Base-by-base conservation (phyloP, 2,113 vertebrate genomes). In the Ameiurus melas region DNA sequence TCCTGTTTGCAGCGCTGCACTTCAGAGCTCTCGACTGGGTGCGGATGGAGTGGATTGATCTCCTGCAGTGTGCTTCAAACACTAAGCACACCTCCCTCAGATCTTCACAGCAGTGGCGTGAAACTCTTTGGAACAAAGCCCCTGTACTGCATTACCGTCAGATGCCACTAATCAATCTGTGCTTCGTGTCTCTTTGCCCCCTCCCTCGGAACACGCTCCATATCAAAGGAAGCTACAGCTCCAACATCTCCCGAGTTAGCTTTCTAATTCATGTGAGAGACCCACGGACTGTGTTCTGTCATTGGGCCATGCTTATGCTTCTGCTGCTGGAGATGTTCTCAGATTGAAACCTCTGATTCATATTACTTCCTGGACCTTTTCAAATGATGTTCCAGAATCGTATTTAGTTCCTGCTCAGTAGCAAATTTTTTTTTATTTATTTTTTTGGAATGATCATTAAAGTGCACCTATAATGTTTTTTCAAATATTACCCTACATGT, bases 81-180 rank as follows among this genome's bases (percentile, higher is more conserved):
- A 4, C 36, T 51, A 20, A 62, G 70, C 79, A 43, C 70, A 33
- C 33, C 47, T 39, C 81, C 66, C 60, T 89, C 62, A 71, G 30
- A 86, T 81, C 87, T 47, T 43, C 84, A 77, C 60, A 62, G 78
- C 79, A 60, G n/a, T 70, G 43, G 55, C 33, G 27, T 43, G 7
- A 66, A 85, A 36, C 75, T 39, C 43, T 73, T 58, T 16, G 47
- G 84, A 64, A 85, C 66, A 90, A 81, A 86, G 82, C 25, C 57
- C 53, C 53, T 27, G n/a, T 36, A 83, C 80, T 55, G n/a, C 85
- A 83, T 83, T 57, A 58, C n/a, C 8, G 20, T 83, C 79, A 86
- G 43, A 68, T 78, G 13, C 22, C 58, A 39, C 51, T 39, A 86
- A 89, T 86, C 79, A 87, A 27, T 83, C 4, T 0, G 43, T 22